These are phyloP conservation scores for Siphamia tubifer DNA, from an alignment of 2,113 vertebrate genomes.

Conservation along the genomic window DNA sequence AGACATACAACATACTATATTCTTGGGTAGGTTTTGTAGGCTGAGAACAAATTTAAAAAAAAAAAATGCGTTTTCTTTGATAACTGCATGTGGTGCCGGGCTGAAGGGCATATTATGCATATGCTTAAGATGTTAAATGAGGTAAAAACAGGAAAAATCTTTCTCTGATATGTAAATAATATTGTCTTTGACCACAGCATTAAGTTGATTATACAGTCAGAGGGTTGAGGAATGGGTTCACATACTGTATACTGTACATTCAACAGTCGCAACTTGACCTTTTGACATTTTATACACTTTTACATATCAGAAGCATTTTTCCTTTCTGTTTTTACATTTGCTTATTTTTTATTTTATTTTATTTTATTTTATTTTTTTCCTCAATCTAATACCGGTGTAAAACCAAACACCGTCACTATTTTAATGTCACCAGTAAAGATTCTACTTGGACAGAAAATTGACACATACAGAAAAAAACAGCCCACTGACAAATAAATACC, in stretches of 20 bases:
- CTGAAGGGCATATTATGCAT: constrained; percentile 13
- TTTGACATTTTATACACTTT: constrained; percentile 35
- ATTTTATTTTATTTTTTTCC: too few species aligned
- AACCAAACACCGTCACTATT: constrained; percentile 51
- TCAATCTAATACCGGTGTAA: constrained; percentile 6
- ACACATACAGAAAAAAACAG: constrained; percentile 64
- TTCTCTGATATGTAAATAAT: constrained; percentile 51
- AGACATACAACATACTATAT: constrained; percentile 85
- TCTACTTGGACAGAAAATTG: constrained; percentile 54
- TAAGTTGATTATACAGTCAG: constrained; percentile 18
- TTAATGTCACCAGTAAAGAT: constrained; percentile 39
- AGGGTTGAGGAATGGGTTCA: too few species aligned
- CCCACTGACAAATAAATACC: constrained; percentile 76
- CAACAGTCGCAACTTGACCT: background rate
- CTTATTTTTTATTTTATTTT: too few species aligned
- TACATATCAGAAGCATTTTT: constrained; percentile 51
- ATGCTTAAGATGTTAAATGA: constrained; percentile 30
- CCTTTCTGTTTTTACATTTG: constrained; percentile 5
- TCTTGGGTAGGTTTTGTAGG: constrained; percentile 62
- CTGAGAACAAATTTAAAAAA: background rate
- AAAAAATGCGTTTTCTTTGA: constrained; percentile 1
- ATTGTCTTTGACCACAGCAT: background rate
- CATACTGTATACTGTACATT: constrained; percentile 22
- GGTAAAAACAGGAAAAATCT: constrained; percentile 39
- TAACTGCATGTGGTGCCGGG: constrained; percentile 23